These are phyloP conservation scores for Pyralis farinalis DNA, from an alignment of 2,888 invertebrate species.

Conservation along the genomic window DNA sequence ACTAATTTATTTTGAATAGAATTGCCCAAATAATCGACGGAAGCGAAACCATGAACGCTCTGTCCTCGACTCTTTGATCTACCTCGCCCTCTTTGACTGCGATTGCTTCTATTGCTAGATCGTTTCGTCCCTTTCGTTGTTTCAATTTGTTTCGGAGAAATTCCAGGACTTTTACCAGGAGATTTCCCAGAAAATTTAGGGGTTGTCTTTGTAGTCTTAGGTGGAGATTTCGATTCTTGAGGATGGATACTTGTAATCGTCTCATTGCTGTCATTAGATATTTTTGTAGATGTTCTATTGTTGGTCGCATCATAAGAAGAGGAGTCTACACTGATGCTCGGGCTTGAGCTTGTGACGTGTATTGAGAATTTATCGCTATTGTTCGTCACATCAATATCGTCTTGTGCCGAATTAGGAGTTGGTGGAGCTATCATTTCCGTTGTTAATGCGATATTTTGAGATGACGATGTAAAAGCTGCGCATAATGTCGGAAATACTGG, in stretches of 20 bases:
- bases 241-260: slow-evolving; percentile 42
- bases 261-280: slow-evolving; percentile 60
- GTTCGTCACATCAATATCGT: slow-evolving; percentile 60
- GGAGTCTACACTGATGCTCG: slow-evolving; percentile 56
- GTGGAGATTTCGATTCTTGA: slow-evolving; percentile 57
- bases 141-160: slow-evolving; percentile 85
- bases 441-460: slow-evolving; percentile 90
- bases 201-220: slow-evolving; percentile 77
- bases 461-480: slow-evolving; percentile 91
- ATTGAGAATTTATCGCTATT: slow-evolving; percentile 59
- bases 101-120: slow-evolving; percentile 56
- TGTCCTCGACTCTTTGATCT: slow-evolving; percentile 70
- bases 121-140: slow-evolving; percentile 54
- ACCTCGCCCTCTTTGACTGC: slow-evolving; percentile 71
- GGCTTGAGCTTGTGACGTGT: slow-evolving; percentile 49
- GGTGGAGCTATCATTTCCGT: slow-evolving; percentile 90
- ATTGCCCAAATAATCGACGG: slow-evolving; percentile 78
- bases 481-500: slow-evolving; percentile 70
- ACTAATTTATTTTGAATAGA: slow-evolving; percentile 90
- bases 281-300: slow-evolving; percentile 47
- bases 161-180: slow-evolving; percentile 84
- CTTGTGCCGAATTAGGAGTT: slow-evolving; percentile 72
- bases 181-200: slow-evolving; percentile 85
- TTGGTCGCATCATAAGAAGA: slow-evolving; percentile 47
- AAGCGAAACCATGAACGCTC: slow-evolving; percentile 39